Conservation (phyloP, 2,888 invertebrate genomes). For the Netelia inedita region DNA sequence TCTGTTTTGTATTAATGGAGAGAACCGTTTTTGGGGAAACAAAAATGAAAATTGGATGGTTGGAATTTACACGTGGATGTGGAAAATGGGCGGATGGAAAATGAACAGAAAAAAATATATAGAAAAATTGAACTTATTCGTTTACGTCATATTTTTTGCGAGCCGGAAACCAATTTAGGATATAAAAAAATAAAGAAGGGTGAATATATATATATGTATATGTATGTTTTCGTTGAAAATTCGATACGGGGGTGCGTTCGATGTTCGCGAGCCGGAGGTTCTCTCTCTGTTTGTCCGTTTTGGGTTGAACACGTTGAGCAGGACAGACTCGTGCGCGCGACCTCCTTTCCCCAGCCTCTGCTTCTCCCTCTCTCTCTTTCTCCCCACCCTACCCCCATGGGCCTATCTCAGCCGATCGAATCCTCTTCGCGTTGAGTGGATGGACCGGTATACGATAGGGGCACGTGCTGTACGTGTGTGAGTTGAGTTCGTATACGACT, state of each 20-base stretch:
- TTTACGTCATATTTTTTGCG: no score
- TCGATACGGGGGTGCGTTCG: background rate
- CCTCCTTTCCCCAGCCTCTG: conserved; percentile 35
- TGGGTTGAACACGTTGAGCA: conserved; percentile 33
- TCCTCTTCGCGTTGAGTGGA: conserved; percentile 26
- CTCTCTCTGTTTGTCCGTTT: background rate
- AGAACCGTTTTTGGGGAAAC: background rate
- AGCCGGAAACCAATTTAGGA: no score
- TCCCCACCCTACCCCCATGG: background rate
- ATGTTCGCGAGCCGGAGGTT: no score
- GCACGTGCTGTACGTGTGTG: conserved; percentile 13
- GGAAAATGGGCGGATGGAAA: no score
- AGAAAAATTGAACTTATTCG: no score
- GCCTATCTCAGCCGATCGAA: conserved; percentile 37
- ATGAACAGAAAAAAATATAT: no score
- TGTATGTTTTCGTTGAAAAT: conserved; percentile 2
- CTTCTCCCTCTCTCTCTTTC: conserved; percentile 22
- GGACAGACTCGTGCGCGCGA: conserved; percentile 42
- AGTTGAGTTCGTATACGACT: conserved; percentile 17
- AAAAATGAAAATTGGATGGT: background rate
- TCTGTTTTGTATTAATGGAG: conserved; percentile 5
- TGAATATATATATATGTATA: no score
- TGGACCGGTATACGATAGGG: conserved; percentile 46
- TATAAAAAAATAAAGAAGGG: no score
- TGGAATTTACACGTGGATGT: no score